Conservation (phyloP, 2,797 vertebrate genomes). For the Hemibagrus guttatus region DNA sequence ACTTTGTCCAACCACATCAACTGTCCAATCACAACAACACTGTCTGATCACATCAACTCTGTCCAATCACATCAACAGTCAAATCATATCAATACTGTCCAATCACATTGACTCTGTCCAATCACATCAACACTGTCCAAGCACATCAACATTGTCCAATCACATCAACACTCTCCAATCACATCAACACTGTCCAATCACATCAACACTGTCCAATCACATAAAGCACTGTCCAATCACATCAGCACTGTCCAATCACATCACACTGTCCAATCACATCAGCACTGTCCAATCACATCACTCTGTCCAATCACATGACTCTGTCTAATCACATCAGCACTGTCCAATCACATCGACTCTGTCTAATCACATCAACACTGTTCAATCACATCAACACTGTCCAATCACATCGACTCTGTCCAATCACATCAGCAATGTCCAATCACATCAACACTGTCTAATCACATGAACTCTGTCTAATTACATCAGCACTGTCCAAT, state of each 20-base stretch:
- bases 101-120: not conserved
- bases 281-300: no score
- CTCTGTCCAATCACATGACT: no score
- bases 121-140: not conserved
- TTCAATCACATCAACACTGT: not conserved
- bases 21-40: not conserved
- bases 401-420: not conserved
- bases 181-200: not conserved
- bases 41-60: not conserved
- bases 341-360: not conserved
- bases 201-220: not conserved
- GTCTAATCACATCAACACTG: not conserved
- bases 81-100: not conserved
- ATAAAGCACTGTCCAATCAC: no score
- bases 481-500: no score
- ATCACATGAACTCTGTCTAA: no score
- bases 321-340: no score
- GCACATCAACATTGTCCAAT: not conserved
- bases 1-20: not conserved
- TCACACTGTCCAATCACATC: not conserved
- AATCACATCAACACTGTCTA: not conserved
- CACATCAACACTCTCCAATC: no score
- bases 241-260: not conserved
- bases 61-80: not conserved
- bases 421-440: no score